Evolutionary conservation across 1,140 invertebrate species (phyloP).

Genomic region (Colletes latitarsis): DNA sequence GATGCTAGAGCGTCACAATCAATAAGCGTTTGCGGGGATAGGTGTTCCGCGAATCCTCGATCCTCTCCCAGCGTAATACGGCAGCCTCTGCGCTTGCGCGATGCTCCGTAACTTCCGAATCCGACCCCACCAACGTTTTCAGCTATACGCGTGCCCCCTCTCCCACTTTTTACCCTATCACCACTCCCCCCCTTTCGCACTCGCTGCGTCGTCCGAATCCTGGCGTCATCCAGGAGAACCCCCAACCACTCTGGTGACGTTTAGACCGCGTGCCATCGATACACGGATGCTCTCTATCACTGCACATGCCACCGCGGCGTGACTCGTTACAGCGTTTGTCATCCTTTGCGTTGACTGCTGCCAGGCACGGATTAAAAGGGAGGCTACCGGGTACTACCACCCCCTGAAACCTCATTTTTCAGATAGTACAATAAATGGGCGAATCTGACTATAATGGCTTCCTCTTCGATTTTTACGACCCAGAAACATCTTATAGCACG

Average conservation of each 20-base stretch:
- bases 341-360: neutral
- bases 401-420: too few relatives aligned
- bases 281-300: neutral
- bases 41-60: slow-evolving; percentile 61
- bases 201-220: slow-evolving; percentile 19
- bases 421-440: too few relatives aligned
- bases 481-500: too few relatives aligned
- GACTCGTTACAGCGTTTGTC: slow-evolving; percentile 26
- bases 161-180: neutral
- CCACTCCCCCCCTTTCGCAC: neutral
- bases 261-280: slow-evolving; percentile 41
- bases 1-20: slow-evolving; percentile 65
- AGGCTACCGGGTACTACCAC: too few relatives aligned
- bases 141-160: slow-evolving; percentile 6
- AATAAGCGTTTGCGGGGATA: slow-evolving; percentile 69
- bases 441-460: too few relatives aligned
- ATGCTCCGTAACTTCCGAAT: slow-evolving; percentile 49
- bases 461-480: too few relatives aligned
- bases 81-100: slow-evolving; percentile 64
- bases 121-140: slow-evolving; percentile 16
- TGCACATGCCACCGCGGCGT: neutral
- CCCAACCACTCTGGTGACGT: slow-evolving; percentile 21
- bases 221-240: slow-evolving; percentile 33
- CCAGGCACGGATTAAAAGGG: too few relatives aligned
- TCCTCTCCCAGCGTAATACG: slow-evolving; percentile 52